Percentiles rank a stretch among this genome's conserved stretches.
phyloP scores from a whole-genome alignment of 2,797 vertebrate genomes.

The Eulemur albifrons region DNA sequence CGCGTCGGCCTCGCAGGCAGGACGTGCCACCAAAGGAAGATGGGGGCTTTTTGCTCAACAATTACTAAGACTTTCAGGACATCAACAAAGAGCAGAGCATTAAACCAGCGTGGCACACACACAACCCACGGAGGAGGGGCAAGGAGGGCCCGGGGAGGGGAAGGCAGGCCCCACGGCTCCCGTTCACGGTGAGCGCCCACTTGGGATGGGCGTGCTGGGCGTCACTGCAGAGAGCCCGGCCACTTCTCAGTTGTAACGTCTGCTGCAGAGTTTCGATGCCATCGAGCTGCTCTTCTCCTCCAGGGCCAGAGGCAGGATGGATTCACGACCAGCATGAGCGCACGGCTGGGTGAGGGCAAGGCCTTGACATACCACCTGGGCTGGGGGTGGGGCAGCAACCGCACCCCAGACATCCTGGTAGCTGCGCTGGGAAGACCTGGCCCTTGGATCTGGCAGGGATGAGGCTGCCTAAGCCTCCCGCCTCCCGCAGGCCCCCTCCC shows the following conservation, averaged over 20 bases:
- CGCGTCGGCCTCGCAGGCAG: not conserved
- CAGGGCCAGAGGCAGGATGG: not conserved
- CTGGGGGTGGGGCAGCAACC: no score
- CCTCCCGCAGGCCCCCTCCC: not conserved
- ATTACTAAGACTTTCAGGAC: accelerated
- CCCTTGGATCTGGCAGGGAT: not conserved
- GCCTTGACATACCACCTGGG: not conserved
- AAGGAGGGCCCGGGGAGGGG: accelerated
- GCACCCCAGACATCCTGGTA: not conserved
- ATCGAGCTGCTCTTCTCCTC: not conserved
- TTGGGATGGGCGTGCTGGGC: accelerated
- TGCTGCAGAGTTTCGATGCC: not conserved
- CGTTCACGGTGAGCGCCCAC: accelerated
- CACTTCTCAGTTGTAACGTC: not conserved
- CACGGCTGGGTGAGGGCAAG: accelerated
- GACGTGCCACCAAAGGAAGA: accelerated
- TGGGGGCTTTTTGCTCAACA: accelerated
- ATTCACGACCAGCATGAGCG: not conserved
- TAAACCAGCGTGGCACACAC: not conserved
- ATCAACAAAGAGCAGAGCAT: not conserved
- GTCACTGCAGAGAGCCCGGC: not conserved
- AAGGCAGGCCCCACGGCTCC: not conserved
- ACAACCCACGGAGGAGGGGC: accelerated
- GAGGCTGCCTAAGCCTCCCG: no score
- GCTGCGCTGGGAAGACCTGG: accelerated